Base-by-base conservation (phyloP, 2,113 vertebrate genomes). In the Eleginops maclovinus region DNA sequence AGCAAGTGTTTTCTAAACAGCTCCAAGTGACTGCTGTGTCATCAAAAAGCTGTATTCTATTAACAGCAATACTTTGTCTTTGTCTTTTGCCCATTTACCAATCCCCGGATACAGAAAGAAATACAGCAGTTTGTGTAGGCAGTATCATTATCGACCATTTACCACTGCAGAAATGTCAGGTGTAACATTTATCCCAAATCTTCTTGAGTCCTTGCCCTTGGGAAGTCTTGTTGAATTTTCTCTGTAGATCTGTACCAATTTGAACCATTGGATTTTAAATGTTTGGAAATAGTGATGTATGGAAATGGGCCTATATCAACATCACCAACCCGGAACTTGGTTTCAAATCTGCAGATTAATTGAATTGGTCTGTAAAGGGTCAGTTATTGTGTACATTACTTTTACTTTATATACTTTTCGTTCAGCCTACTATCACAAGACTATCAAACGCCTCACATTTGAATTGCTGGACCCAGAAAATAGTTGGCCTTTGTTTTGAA, bases 1-100 rank as follows among this genome's bases (percentile, higher is more conserved):
- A 47, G 47, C 49, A 44, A 75, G 67, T 70, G 64, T 74, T 50
- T 66, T 24, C 60, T 72, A 65, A 80, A 77, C 72, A 62, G 24
- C 26, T 41, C 41, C 3, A 15, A 64, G 22, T 31, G 41, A 16
- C 49, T 31, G 41, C 31, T 28, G 28, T 56, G 49, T 67, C 41
- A 72, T 36, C 61, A 61, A 13, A 71, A 75, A 59, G 53, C 50
- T 49, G 5, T 17, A 49, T 28, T 63, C 7, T 36, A 36, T 36
- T 71, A 9, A 53, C 53, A 54, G 53, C 59, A 2, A 58, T 16
- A 14, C 51, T 40, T 64, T 47, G 19, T 70, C 31, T 58, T 50
- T 16, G 16, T 47, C 43, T 11, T 58, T 24, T 5, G 31, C 31
- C 31, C 31, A 36, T 51, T 36, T 44, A 12, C 43, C 43, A 36